Evolutionary conservation across 2,797 vertebrate genomes (phyloP), one percentile per base, ranked within the genome.

Genomic region (Gila robusta): DNA sequence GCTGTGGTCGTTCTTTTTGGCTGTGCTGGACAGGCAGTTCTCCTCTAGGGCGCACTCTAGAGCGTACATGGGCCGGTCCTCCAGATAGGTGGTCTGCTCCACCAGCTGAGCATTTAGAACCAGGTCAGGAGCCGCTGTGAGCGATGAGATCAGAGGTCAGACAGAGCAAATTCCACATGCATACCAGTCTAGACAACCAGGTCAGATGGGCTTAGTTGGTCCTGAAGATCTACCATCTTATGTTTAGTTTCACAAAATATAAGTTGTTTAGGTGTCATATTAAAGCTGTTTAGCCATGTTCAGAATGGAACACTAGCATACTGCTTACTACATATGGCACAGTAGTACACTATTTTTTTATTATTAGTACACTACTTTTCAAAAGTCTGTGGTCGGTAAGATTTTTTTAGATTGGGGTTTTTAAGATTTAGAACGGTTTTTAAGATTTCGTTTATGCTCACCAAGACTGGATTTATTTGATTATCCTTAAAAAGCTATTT

Each of bases 11-110:
- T 96, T 95, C 0, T 94, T 93, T 83, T 93, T 92, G 1, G 91
- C 94, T 0, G 95, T 96, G 87, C 93, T 95, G 12, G 98, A 95
- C 87, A 99, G 94, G 90, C 98, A 99, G 89, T 95, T 93, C 93
- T 99, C 98, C 92, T 99, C 98, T 1, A 96, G 95, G 8, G 98
- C 98, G 0, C 98, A 99, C 92, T 97, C 95, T 77, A 99, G 94
- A 77, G 96, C 93, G 32, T 97, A 94, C 97, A 99, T 96, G 17
- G 98, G 98, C 54, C 98, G 93, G 94, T 99, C 97, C 93, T 99
- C 98, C 90, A 99, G 95, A 94, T 99, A 99, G 0, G 97, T 96
- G 0, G 96, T 98, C 92, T 98, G 96, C 92, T 99, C 96, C 85
- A 99, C 98, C 5, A 95, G 92, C 89, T 96, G 95, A 0, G 98